Base-by-base conservation (phyloP, 2,797 vertebrate species). In the Ispidina picta region DNA sequence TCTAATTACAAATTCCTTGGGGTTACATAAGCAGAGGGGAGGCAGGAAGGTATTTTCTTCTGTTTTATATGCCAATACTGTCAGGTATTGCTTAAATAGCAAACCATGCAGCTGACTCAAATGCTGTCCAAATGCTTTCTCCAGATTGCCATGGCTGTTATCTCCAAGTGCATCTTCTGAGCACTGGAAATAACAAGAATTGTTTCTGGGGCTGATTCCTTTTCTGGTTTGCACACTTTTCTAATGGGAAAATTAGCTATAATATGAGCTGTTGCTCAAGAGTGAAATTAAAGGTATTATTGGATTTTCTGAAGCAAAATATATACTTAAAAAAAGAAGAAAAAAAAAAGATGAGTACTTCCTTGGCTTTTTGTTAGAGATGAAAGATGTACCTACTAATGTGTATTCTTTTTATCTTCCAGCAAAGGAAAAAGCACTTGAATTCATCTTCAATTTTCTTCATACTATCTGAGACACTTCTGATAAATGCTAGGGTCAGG, bases 201-300 rank as follows among this genome's bases (percentile, higher is more conserved):
- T 52, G 8, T 89, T 88, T 91, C 54, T 64, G 60, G 51, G 51
- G 28, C 51, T 52, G 16, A 25, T 75, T 92, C 35, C 39, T 89
- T 63, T 86, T 73, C 51, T 86, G 28, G 8, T 70, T 65, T 81
- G 52, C 81, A 70, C 10, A 20, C 16, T 86, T 81, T 81, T 81
- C 22, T 86, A 78, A 70, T 78, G 33, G 41, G 18, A 93, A 72
- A 72, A 76, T 75, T 72, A 89, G n/a, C 31, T 73, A 11, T 54
- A 51, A 56, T 51, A 51, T 2, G 9, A 89, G 21, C 6, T 85
- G 89, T 75, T 86, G 15, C 56, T 93, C 56, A 77, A 82, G 46
- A 80, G 22, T 66, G 43, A 92, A 92, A 92, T 89, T 81, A 73
- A 89, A 86, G 31, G 72, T 8, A n/a, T 81, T 73, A 90, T 54